These are phyloP conservation scores for Archaeoteleia sp. DNA, from an alignment of 2,888 invertebrate genomes.

Conservation along the genomic window DNA sequence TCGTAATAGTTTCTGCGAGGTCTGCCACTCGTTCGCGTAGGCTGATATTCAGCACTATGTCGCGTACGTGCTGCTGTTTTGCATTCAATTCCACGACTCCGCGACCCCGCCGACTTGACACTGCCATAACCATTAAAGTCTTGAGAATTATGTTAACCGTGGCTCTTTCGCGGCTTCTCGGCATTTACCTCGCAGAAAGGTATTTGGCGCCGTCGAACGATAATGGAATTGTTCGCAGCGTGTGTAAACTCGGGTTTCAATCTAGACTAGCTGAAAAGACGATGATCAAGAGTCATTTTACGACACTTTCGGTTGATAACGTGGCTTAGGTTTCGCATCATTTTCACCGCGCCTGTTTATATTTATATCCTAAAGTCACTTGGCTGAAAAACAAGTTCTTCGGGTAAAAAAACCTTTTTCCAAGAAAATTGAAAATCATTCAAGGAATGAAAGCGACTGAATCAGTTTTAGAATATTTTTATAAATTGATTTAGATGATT, in stretches of 20 bases:
- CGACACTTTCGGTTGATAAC: constrained; percentile 44
- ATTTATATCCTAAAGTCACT: constrained; percentile 27
- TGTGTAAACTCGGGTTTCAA: constrained; percentile 53
- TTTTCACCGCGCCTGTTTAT: constrained; percentile 37
- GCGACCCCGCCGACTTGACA: constrained; percentile 45
- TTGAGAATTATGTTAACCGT: constrained; percentile 53
- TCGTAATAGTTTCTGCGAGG: constrained; percentile 62
- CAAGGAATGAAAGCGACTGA: too few relatives aligned
- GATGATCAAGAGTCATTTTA: constrained; percentile 51
- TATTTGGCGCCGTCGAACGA: constrained; percentile 53
- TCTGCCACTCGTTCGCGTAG: constrained; percentile 45
- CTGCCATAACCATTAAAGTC: constrained; percentile 54
- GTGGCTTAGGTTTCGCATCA: constrained; percentile 36
- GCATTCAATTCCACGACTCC: constrained; percentile 57
- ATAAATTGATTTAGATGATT: too few relatives aligned
- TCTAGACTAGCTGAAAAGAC: constrained; percentile 49
- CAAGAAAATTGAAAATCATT: not conserved
- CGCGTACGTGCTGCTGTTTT: constrained; percentile 52
- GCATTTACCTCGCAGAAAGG: constrained; percentile 51
- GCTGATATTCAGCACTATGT: constrained; percentile 47
- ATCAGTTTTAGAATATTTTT: too few relatives aligned
- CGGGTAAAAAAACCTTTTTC: not conserved
- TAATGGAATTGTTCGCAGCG: constrained; percentile 55
- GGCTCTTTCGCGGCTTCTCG: constrained; percentile 53
- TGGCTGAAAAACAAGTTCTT: not conserved